phyloP scores from a whole-genome alignment of 2,113 vertebrate species.

The Burhinus bistriatus region DNA sequence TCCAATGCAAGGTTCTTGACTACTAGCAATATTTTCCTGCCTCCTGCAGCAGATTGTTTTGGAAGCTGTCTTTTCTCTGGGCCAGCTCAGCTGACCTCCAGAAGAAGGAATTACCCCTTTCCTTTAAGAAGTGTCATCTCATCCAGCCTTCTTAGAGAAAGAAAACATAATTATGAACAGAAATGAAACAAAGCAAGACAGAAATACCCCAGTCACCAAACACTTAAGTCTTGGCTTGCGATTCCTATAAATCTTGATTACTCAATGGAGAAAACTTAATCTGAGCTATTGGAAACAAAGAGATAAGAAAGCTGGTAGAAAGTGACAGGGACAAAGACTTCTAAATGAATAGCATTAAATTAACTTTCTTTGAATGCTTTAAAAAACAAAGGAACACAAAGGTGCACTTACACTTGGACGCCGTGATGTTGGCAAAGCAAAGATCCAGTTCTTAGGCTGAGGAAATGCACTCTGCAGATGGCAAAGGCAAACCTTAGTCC shows the following conservation, averaged over 20 bases:
- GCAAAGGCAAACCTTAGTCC: conserved; percentile 6
- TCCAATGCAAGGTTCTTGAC: neutral
- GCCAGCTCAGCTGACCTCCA: neutral
- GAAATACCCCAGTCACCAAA: neutral
- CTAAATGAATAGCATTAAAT: neutral
- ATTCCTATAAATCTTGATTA: neutral
- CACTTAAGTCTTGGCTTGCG: neutral
- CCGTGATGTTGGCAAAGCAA: neutral
- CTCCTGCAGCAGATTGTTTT: neutral
- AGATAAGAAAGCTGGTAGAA: neutral
- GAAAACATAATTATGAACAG: neutral
- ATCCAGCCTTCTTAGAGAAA: neutral
- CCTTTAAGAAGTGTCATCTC: neutral
- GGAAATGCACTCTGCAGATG: conserved; percentile 38
- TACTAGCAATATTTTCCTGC: neutral
- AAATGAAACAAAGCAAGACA: neutral
- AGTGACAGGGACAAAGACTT: neutral
- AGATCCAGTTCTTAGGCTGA: neutral
- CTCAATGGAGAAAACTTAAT: neutral
- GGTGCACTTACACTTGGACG: rapidly evolving
- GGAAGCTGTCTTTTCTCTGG: neutral
- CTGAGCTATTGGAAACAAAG: neutral
- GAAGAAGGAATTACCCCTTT: neutral
- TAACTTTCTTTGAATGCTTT: neutral
- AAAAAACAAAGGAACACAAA: neutral